Evolutionary conservation across 2,888 invertebrate species (phyloP), one percentile per base, ranked within the genome.

Genomic region (Eristalis pertinax): DNA sequence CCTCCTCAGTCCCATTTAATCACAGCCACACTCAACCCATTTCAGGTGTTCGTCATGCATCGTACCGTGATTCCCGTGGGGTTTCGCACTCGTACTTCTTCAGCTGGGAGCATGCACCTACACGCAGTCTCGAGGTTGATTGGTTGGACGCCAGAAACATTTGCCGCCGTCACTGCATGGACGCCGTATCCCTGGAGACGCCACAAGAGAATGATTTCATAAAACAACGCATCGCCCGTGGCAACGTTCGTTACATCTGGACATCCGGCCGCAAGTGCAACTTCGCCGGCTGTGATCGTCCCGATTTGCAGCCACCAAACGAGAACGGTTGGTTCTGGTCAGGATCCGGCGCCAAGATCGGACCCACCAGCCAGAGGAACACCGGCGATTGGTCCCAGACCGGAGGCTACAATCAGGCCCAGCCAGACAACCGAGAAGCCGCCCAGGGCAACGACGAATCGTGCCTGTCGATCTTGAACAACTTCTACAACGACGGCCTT

Each of bases 301-400:
- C 96, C 67, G 97, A 97, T 93, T 94, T 97, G 90, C 96, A 97
- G 93, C 97, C 97, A n/a, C 95, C 96, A 85, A 96, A 96, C 91
- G 95, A 96, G 89, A 96, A 97, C 93, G 97, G 97, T 77, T 98
- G 98, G 98, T 98, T 98, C 95, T 98, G 98, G 98, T 97, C 97
- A 7, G 98, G 97, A 89, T 97, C 97, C 10, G 98, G 98, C 38
- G 97, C 96, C 87, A 98, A 98, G 94, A 97, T 98, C 91, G 97
- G 98, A 64, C 95, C 97, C 84, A 98, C 98, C 75, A 96, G 96
- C 41, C 97, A 97, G 92, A 95, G 97, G 88, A 97, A 97, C 93
- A 96, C 97, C 83, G 98, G 98, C 56, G 98, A 97, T 92, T 98
- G 98, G 98, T 97, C 97, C 90, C 94, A 94, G 91, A 98, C 98